Base-by-base conservation (phyloP, 2,797 vertebrate species). In the Microctenopoma stevenorrisi region DNA sequence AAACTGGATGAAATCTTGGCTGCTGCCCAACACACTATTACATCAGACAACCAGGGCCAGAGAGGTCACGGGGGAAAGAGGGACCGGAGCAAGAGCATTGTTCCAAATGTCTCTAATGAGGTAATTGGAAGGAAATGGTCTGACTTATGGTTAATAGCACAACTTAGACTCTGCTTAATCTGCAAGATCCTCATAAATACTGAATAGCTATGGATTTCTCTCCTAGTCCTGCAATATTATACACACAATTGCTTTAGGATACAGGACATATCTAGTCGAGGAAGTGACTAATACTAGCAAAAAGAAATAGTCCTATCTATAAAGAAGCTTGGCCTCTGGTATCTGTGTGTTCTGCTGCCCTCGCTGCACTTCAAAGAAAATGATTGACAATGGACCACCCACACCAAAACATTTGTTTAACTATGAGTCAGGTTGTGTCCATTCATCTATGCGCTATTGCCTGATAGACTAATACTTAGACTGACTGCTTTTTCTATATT, bases 1-100 rank as follows among this genome's bases (percentile, higher is more conserved):
- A 97, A 97, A 88, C 94, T 98, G 91, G 96, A 98, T 51, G 96
- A 98, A 89, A 98, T 98, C 74, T 80, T 98, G 91, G 96, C 96
- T 0, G 96, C 96, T 11, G 96, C 96, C 86, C 96, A 98, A 55
- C 96, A 98, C 85, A 96, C 96, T 37, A 98, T 98, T 86, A 95
- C 96, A 15, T 93, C 96, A 55, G 96, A 98, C 87, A 95, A 94
- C 82, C 95, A 96, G 60, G 93, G 92, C 66, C 92, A 95, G 13
- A 92, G 95, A 33, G 93, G 94, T 86, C 95, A 96, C 1, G 92
- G 93, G 70, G 95, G 94, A 82, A 96, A 96, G 79, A 93, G 86
- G 64, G 91, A 91, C 64, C 78, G 93, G 43, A 93, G 83, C 78
- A 90, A 88, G 87, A 92, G 92, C 71, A 92, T 93, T 72, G 90